These are phyloP conservation scores for Orius insidiosus DNA, from an alignment of 1,140 invertebrate species.

Conservation along the genomic window DNA sequence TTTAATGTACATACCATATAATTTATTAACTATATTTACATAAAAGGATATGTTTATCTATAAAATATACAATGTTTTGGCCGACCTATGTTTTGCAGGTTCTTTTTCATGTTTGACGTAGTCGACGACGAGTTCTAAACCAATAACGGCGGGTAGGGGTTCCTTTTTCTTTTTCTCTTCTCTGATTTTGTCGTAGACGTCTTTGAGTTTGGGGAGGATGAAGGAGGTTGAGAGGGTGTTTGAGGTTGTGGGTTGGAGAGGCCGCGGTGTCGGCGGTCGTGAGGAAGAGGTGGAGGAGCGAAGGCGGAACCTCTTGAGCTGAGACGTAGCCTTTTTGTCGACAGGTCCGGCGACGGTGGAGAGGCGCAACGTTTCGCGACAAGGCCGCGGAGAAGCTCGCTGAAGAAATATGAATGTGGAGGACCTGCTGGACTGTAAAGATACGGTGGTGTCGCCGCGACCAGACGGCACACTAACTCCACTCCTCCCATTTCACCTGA, in stretches of 20 bases:
- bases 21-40: no score
- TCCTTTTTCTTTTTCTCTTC: slow-evolving; percentile 5
- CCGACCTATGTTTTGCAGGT: neutral
- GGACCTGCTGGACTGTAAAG: slow-evolving; percentile 57
- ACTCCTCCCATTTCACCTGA: slow-evolving; percentile 33
- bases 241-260: neutral
- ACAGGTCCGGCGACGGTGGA: neutral
- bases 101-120: slow-evolving; percentile 14
- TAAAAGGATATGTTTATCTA: no score
- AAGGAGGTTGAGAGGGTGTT: slow-evolving; percentile 1
- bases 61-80: neutral
- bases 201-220: neutral
- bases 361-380: slow-evolving; percentile 8
- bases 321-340: slow-evolving; percentile 3
- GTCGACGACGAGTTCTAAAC: slow-evolving; percentile 7
- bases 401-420: slow-evolving; percentile 68
- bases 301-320: slow-evolving; percentile 4
- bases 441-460: slow-evolving; percentile 72
- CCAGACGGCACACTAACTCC: slow-evolving; percentile 56
- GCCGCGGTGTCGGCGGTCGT: no score
- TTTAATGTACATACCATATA: no score
- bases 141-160: slow-evolving; percentile 9
- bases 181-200: slow-evolving; percentile 1
- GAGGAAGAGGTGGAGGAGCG: neutral
- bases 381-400: slow-evolving; percentile 43